Base-by-base conservation (phyloP, 2,888 invertebrate species). In the Drosophila stalkeri region DNA sequence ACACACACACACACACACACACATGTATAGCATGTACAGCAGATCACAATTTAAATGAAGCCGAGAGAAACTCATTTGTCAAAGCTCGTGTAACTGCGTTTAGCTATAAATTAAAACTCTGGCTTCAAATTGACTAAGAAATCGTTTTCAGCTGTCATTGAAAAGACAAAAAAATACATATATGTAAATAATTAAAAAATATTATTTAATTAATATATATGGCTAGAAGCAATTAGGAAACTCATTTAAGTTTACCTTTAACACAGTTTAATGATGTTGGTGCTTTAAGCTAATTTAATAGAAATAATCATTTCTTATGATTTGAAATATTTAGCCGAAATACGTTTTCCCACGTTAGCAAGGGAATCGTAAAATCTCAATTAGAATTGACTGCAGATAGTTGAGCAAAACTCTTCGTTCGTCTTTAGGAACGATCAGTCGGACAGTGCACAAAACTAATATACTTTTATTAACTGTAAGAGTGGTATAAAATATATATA, bases 11-110 rank as follows among this genome's bases (percentile, higher is more conserved):
- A 18, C 5, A 41, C n/a, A 43, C 11, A 18, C 4, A 23, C 27
- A 20, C 6, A 12, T 16, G 20, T 14, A n/a, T 35, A 27, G 47
- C 16, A 33, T n/a, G 9, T n/a, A 44, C 44, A 51, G 49, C 27
- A 7, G 67, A 44, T 14, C 49, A 55, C 37, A 35, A 35, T 33
- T 55, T 60, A 51, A 63, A 51, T 51, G 33, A 20, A 51, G 35
- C 2, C 51, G 8, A 20, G 18, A 14, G 35, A 51, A 51, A 51
- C 51, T 35, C 33, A 51, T 51, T 35, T 35, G 51, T 51, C 51
- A 51, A 8, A 33, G 33, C 33, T 33, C 8, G 3, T 20, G 51
- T 20, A 51, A 14, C 18, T 35, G 14, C 14, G 7, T 51, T 18
- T 18, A 12, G 31, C 12, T 3, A 49, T 33, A 49, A 31, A 33